Conservation (phyloP, 1,140 invertebrate genomes). For the Grapholita molesta region DNA sequence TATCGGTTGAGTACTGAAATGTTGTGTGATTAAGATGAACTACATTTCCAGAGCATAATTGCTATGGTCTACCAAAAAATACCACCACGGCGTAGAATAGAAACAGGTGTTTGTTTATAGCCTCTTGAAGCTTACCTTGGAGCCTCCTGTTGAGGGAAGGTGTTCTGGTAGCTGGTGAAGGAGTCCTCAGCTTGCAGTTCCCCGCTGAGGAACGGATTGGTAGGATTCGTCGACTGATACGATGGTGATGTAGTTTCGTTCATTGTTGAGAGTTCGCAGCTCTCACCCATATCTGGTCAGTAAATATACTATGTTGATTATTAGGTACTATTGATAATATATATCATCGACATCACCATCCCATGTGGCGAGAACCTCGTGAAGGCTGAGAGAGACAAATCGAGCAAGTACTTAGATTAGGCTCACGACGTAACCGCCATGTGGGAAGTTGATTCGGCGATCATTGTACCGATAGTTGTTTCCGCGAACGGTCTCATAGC, state of each 20-base stretch:
- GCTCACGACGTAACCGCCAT: no score
- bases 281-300: constrained; percentile 72
- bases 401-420: no score
- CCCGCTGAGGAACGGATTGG: constrained; percentile 72
- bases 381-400: no score
- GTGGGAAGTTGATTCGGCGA: no score
- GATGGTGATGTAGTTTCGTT: constrained; percentile 67
- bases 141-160: constrained; percentile 69
- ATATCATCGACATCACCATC: no score
- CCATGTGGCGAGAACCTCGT: no score
- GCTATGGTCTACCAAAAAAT: neutral
- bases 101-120: no score
- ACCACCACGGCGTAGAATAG: neutral
- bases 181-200: constrained; percentile 74
- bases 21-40: no score
- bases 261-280: constrained; percentile 74
- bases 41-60: neutral
- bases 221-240: constrained; percentile 76
- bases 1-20: no score
- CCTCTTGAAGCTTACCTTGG: constrained; percentile 43
- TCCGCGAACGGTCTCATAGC: no score
- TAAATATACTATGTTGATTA: constrained; percentile 36
- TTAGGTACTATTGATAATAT: no score
- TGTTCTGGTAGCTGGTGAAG: constrained; percentile 76
- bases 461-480: no score